Conservation (phyloP, 1,140 invertebrate species). For the Elysia chlorotica region DNA sequence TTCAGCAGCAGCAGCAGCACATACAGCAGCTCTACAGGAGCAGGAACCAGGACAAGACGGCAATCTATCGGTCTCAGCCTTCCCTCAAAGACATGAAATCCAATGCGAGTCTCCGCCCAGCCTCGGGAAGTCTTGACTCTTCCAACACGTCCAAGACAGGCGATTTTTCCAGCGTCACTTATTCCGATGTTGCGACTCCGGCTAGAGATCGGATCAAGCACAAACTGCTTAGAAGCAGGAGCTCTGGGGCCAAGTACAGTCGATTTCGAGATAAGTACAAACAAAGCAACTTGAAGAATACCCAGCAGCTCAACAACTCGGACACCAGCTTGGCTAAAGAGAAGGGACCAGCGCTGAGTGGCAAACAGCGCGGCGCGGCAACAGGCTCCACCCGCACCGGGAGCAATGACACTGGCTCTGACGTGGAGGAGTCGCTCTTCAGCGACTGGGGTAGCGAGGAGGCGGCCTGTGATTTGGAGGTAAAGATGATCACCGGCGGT, state of each 20-base stretch:
- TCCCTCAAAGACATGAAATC: conserved; percentile 25
- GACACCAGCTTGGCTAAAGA: conserved; percentile 27
- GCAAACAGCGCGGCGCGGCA: too few relatives aligned
- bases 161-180: conserved; percentile 24
- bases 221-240: conserved; percentile 32
- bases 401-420: conserved; percentile 42
- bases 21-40: too few relatives aligned
- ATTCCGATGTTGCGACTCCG: conserved; percentile 20
- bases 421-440: conserved; percentile 38
- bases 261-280: conserved; percentile 38
- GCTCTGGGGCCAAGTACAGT: conserved; percentile 39
- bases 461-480: conserved; percentile 48
- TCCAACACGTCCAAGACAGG: conserved; percentile 21
- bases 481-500: conserved; percentile 47
- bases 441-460: conserved; percentile 49
- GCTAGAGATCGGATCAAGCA: conserved; percentile 29
- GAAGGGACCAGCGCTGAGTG: conserved; percentile 22
- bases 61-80: conserved; percentile 37
- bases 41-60: conserved; percentile 22
- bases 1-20: too few relatives aligned
- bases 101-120: conserved; percentile 20
- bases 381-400: too few relatives aligned
- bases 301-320: conserved; percentile 13
- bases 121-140: conserved; percentile 22
- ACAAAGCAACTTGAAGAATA: conserved; percentile 25